Evolutionary conservation across 2,113 vertebrate species (phyloP).

Genomic region (Pogonocichla stellata): DNA sequence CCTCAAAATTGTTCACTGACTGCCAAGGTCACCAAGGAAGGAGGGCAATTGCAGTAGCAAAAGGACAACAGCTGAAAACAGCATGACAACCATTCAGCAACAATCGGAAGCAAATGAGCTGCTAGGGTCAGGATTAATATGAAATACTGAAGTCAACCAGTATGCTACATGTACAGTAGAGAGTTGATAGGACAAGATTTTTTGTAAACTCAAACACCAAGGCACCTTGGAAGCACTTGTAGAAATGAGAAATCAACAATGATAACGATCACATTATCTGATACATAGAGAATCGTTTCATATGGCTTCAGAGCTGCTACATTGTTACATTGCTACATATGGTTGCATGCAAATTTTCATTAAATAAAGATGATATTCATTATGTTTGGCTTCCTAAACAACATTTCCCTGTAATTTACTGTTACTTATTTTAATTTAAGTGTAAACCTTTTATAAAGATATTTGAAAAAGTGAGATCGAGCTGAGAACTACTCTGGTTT

Average conservation of each 20-base stretch:
- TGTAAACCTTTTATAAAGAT: neutral
- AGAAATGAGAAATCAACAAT: neutral
- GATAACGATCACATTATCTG: neutral
- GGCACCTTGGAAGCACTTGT: neutral
- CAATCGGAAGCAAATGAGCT: neutral
- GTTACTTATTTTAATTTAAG: neutral
- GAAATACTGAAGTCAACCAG: neutral
- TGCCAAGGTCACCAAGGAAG: neutral
- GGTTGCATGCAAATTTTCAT: neutral
- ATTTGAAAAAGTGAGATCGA: neutral
- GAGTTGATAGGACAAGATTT: neutral
- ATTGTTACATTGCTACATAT: neutral
- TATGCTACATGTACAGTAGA: neutral
- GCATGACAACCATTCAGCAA: neutral
- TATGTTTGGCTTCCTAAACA: neutral
- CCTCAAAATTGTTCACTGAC: neutral
- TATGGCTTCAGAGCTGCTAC: neutral
- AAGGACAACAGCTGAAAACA: neutral
- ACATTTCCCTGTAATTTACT: neutral
- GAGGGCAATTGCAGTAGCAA: neutral
- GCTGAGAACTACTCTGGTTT: neutral
- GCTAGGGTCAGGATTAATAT: neutral
- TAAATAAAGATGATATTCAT: neutral
- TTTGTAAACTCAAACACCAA: neutral
- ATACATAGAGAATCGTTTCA: neutral